These are phyloP conservation scores for Danio albolineatus DNA, from an alignment of 2,797 vertebrate genomes.

Conservation along the genomic window DNA sequence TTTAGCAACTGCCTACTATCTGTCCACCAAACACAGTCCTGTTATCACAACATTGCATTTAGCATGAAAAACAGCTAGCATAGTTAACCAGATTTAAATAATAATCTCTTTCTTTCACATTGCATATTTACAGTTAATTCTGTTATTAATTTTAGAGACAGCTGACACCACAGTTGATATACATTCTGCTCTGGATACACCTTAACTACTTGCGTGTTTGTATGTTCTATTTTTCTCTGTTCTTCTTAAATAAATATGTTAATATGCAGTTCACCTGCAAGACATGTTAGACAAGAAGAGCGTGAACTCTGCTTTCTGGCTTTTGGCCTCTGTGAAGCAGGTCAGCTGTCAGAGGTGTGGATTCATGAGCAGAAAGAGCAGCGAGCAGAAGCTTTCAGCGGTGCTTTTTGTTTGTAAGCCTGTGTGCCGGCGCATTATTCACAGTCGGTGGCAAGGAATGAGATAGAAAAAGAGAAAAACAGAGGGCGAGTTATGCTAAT, in stretches of 20 bases:
- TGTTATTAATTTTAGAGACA: too few relatives aligned
- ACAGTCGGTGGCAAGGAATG: constrained; percentile 39
- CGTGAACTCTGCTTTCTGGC: not conserved
- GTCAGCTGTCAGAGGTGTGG: constrained; percentile 8
- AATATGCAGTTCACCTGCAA: constrained; percentile 31
- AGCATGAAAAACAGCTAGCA: too few relatives aligned
- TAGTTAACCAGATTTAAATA: too few relatives aligned
- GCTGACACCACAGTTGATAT: too few relatives aligned
- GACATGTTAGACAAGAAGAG: not conserved
- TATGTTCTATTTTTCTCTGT: constrained; percentile 1
- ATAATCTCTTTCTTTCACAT: too few relatives aligned
- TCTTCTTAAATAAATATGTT: constrained; percentile 5
- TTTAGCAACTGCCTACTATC: too few relatives aligned
- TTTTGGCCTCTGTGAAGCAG: constrained; percentile 43
- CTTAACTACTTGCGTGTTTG: constrained; percentile 24
- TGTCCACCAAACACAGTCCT: too few relatives aligned
- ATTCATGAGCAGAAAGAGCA: not conserved
- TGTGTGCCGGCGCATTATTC: constrained; percentile 35
- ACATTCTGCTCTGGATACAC: too few relatives aligned
- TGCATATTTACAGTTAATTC: too few relatives aligned
- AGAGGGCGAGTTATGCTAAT: constrained; percentile 50
- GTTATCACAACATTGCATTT: too few relatives aligned
- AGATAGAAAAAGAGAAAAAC: constrained; percentile 19
- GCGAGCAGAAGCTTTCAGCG: constrained; percentile 4
- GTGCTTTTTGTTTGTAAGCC: constrained; percentile 19